Percentiles rank a stretch among this genome's conserved stretches.
phyloP scores from a whole-genome alignment of 2,113 vertebrate species.

The Elanoides forficatus region DNA sequence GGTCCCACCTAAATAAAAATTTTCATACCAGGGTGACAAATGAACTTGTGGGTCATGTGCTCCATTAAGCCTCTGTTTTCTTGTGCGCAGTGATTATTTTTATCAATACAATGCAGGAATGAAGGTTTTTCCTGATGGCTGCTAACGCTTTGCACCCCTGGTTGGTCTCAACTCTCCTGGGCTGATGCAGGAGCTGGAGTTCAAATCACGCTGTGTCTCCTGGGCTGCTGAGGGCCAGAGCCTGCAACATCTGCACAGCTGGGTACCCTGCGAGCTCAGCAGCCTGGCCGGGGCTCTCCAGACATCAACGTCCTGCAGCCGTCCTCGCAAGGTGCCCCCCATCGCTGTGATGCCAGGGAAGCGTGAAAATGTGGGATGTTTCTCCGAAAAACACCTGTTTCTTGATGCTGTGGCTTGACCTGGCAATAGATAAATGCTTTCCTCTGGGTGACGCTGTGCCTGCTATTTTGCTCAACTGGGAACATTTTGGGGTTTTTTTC shows the following conservation, averaged over 20 bases:
- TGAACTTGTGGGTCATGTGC: fast-evolving
- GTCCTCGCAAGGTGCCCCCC: background rate
- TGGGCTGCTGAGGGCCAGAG: background rate
- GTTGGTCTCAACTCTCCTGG: background rate
- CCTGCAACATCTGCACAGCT: background rate
- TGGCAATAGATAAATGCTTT: background rate
- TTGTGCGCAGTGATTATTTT: background rate
- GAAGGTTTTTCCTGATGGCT: background rate
- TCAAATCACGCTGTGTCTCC: background rate
- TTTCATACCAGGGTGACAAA: background rate
- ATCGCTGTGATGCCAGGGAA: background rate
- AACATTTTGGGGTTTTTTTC: background rate
- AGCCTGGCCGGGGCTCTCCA: background rate
- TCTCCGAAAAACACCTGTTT: background rate
- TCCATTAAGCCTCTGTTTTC: background rate
- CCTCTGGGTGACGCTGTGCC: fast-evolving
- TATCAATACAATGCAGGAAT: background rate
- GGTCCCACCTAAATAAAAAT: background rate
- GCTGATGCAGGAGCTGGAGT: background rate
- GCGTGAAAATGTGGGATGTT: background rate
- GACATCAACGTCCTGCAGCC: background rate
- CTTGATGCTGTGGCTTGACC: background rate
- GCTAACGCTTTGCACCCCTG: background rate
- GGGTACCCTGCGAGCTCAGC: background rate
- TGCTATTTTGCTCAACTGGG: background rate